Evolutionary conservation across 2,888 invertebrate genomes (phyloP), one percentile per base, ranked within the genome.

Genomic region (Ichneumoninae sp.): DNA sequence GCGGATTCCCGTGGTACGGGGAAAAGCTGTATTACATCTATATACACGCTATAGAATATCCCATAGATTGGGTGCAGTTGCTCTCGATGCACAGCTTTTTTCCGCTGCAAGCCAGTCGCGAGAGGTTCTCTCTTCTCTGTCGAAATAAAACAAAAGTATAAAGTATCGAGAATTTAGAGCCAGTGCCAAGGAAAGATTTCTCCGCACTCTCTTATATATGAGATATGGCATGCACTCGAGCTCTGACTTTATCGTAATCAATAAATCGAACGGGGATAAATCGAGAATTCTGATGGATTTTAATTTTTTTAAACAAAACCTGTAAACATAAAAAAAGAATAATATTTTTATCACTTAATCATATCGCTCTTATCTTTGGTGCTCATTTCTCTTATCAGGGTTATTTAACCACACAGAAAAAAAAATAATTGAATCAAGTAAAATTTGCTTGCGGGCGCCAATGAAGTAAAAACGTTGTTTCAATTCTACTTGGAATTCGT

Each of bases 141-240:
- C 62, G 75, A 65, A 65, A 75, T 75, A 75, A 26, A 57, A 57
- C n/a, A 65, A 65, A 75, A 65, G 50, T 52, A 65, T 75, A 47
- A 36, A 75, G 19, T 52, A 75, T 50, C 33, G 47, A 65, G 65
- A 75, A 65, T 65, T 65, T 19, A 65, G 36, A 65, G 33, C 22
- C 3, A 33, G 62, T 33, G 30, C 50, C 50, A 19, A 1, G 62
- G 19, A 33, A 74, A 74, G n/a, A 62, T 74, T 60, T 60, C 60
- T 74, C 47, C n/a, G 8, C 40, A 36, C 57, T 40, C 22, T 13
- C 60, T 10, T 47, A 36, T 0, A 72, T 57, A 57, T 10, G 10
- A 62, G 30, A 74, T 72, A 60, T 44, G 44, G 3, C 36, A 1
- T n/a, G 1, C 10, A 3, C 22, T 40, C n/a, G 10, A 30, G 16